Evolutionary conservation across 1,140 invertebrate genomes (phyloP), one percentile per base, ranked within the genome.

Genomic region (Alviniconcha marisindica): DNA sequence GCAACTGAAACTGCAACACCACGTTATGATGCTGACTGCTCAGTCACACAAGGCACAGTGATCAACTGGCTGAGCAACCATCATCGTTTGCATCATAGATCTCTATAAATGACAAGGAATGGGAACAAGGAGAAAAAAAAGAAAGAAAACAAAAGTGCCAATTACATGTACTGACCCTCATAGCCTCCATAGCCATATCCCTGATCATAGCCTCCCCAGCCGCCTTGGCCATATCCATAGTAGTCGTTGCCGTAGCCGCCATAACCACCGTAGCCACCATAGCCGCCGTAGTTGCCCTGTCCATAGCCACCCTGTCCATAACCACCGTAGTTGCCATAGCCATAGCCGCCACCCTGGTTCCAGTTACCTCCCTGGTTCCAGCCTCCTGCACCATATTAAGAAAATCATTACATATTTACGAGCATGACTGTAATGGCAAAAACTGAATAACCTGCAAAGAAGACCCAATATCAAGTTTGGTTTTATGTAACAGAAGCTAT

Each of bases 121-220:
- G 44, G n/a, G n/a, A n/a, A n/a, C n/a, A n/a, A 54, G 51, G 24
- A 54, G 24, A 54, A 54, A 54, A 54, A 54, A 54, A 54, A 14
- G 51, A 63, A 63, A n/a, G 7, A n/a, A 24, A 63, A 63, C 60
- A 63, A 63, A 63, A 63, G 60, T 63, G 60, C 7, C 28, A 63
- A 63, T 18, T 48, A 44, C 63, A 0, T 71, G n/a, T 81, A 78
- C 28, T 83, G 24, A 48, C 79, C 80, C 38, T 83, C 85, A 80
- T 86, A 86, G 38, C 83, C 82, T 40, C 85, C 81, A 77, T 85
- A 85, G 74, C 86, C 85, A 60, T 87, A 87, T 51, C 82, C 74
- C 44, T 88, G 86, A 83, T 88, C 88, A 83, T 89, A 89, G 69
- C 88, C 88, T 28, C 85, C 85, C 73, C 85, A 85, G 56, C 86